Base-by-base conservation (phyloP, 37 sponge, comb jelly and placozoan genomes). In the Theonella swinhoei region DNA sequence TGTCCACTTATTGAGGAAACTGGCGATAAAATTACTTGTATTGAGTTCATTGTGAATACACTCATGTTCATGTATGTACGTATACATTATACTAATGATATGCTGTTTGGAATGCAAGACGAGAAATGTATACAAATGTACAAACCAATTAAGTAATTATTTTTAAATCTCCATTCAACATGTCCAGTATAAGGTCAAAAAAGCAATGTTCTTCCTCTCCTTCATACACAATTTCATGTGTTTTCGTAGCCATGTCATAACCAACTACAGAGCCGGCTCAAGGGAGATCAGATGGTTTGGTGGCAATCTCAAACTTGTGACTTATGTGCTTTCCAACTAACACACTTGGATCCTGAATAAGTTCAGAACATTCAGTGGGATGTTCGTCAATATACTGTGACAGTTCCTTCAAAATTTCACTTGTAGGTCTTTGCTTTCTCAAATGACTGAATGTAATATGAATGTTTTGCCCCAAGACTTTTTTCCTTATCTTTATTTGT, bases 401-500 rank as follows among this genome's bases (percentile, higher is more conserved):
- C 19, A 80, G 47, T 11, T 68, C 75, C 76, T 85, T 28, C n/a
- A 76, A 28, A 33, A 85, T 36, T 33, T 85, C 60, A 86, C 64
- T 34, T 61, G 78, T 0, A 42, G 86, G 79, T 5, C 69, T 30
- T 60, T 70, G 79, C 33, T 78, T 77, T 17, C 86, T 37, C 17
- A 17, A 32, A 4, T 70, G 67, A 43, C 71, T 39, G 64, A 86
- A 85, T 25, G 30, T 34, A 4, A 85, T 77, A n/a, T 43, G 62
- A 63, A 86, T 66, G 23, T 85, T 68, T 38, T 85, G 78, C 30
- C 75, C n/a, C 24, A 68, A 67, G 25, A 85, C 32, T 35, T 20
- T 3, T 43, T 85, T 85, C 34, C 85, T 26, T 33, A 85, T 28
- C 65, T 85, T 85, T 23, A 85, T 31, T 64, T 85, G 85, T 14